Percentiles rank a stretch among this genome's conserved stretches.
phyloP scores from a whole-genome alignment of 2,888 invertebrate species.

The Spisula subtruncata region DNA sequence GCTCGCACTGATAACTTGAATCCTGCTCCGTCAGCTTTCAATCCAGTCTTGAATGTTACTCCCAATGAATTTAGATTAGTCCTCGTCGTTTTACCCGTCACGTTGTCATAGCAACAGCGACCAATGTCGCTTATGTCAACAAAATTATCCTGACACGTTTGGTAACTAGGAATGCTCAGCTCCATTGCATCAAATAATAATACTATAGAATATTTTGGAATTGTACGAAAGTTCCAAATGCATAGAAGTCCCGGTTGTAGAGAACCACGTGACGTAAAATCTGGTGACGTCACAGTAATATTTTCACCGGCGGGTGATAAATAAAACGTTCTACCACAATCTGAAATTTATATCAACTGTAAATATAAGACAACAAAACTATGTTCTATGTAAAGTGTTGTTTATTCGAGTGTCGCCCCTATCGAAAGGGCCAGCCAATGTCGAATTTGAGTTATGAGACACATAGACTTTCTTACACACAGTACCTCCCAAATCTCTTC shows the following conservation, averaged over 20 bases:
- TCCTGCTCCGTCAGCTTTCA: conserved; percentile 30
- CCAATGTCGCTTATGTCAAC: conserved; percentile 37
- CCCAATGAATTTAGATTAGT: neutral
- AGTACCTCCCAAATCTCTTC: no score
- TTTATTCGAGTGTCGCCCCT: no score
- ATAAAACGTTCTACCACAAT: conserved; percentile 31
- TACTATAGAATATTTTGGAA: conserved; percentile 32
- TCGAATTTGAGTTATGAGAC: no score
- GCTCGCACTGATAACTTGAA: conserved; percentile 48
- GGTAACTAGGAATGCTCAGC: neutral
- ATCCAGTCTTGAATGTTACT: conserved; percentile 50
- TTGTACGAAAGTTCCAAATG: conserved; percentile 40
- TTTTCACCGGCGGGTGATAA: conserved; percentile 39
- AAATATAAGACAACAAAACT: neutral
- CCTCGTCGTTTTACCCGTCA: neutral
- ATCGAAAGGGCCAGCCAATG: no score
- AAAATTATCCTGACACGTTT: conserved; percentile 14
- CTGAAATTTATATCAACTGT: conserved; percentile 33
- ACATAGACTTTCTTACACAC: no score
- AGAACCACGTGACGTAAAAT: neutral
- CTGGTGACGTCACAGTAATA: conserved; percentile 48
- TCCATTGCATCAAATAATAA: conserved; percentile 14
- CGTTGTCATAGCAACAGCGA: neutral
- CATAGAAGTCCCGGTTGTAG: conserved; percentile 56
- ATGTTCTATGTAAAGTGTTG: no score